Base-by-base conservation (phyloP, 1,140 invertebrate species). In the Hyles vespertilio region DNA sequence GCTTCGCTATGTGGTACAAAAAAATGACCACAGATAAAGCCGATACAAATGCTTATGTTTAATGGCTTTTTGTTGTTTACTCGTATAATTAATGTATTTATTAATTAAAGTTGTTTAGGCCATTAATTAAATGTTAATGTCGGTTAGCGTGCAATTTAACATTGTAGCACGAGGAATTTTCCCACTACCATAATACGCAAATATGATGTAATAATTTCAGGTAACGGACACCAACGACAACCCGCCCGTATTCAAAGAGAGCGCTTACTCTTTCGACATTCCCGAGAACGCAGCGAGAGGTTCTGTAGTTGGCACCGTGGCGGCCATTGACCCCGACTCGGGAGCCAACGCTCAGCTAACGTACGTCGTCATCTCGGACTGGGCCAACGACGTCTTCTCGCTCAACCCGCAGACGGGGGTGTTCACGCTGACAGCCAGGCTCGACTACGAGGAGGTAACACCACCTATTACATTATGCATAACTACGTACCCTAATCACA, bases 211-310 rank as follows among this genome's bases (percentile, higher is more conserved):
- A 44, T 51, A 59, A 36, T 75, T 87, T 48, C 90, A 97, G 96
- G 95, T 98, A 36, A 94, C 92, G 0, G 97, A 98, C 80, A 95
- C 95, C 4, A 99, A 99, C 79, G 97, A 99, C 91, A 98, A 98
- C 83, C 93, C 96, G 2, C 98, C 98, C 1, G 89, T 92, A n/a
- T 98, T 98, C 87, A 91, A 93, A 53, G 94, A 95, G 69, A 91
- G 88, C 51, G 94, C 94, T 0, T 98, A 98, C 79, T 97, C 96
- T 7, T 97, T 97, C 80, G 96, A 97, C 75, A 93, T 99, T 11
- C 91, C 93, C 0, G 97, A 98, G 84, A 96, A 97, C 81, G 93
- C 95, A 8, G 91, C 92, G 32, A 90, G 95, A 6, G 96, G 96
- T 32, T 93, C 93, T 55, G 90, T 94, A 59, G 94, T 98, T 34